Conservation (phyloP, 1,140 invertebrate genomes). For the Brachionus calyciflorus region DNA sequence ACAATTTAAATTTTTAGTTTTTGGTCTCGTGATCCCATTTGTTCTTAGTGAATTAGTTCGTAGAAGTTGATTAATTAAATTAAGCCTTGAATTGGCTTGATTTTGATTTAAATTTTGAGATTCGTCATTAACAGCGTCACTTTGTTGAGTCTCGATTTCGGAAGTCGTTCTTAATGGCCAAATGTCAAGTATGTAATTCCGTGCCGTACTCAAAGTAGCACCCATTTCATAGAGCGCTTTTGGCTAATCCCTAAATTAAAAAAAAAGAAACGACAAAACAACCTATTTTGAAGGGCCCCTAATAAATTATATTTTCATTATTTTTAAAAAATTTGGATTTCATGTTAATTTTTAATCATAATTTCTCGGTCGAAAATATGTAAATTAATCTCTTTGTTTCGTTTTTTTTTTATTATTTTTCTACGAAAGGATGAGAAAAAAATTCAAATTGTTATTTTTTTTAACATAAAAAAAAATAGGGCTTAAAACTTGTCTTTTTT, state of each 20-base stretch:
- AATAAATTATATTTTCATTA: too few species aligned
- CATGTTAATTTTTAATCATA: too few species aligned
- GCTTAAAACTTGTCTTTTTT: too few species aligned
- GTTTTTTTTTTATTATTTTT: too few species aligned
- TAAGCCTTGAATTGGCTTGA: conserved; percentile 22
- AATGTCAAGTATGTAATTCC: background rate
- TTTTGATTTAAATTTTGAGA: conserved; percentile 6
- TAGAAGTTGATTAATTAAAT: conserved; percentile 27
- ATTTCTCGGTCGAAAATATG: too few species aligned
- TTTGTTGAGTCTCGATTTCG: background rate
- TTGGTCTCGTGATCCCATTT: background rate
- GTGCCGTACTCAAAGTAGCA: conserved; percentile 9
- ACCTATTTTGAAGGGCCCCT: too few species aligned
- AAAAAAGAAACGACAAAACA: background rate
- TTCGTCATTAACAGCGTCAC: background rate
- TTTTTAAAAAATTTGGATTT: too few species aligned
- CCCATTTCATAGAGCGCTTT: conserved; percentile 22
- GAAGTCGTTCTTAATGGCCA: too few species aligned
- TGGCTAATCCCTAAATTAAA: background rate
- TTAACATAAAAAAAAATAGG: too few species aligned
- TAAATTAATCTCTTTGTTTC: too few species aligned
- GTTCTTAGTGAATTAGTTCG: background rate
- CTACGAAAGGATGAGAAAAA: too few species aligned
- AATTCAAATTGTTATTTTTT: too few species aligned
- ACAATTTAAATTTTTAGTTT: background rate